Evolutionary conservation across 2,888 invertebrate species (phyloP).

Genomic region (Siphonodentalium dalli): DNA sequence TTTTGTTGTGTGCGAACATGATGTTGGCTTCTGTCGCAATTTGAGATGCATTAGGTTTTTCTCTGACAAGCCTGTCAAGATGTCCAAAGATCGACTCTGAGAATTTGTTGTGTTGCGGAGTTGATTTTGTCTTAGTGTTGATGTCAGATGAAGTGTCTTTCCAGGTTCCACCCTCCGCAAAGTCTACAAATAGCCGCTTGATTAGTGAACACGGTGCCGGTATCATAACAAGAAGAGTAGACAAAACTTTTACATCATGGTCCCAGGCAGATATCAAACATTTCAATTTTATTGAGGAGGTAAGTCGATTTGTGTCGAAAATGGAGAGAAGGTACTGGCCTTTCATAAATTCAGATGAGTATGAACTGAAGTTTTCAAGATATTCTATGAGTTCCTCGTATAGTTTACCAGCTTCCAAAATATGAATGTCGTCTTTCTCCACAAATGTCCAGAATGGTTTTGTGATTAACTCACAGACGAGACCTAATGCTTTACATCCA

Average conservation of each 20-base stretch:
- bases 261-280: slow-evolving; percentile 4
- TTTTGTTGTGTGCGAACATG: slow-evolving; percentile 22
- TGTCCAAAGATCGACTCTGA: slow-evolving; percentile 24
- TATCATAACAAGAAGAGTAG: not conserved
- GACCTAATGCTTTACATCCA: slow-evolving; percentile 11
- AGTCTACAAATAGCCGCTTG: slow-evolving; percentile 10
- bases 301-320: slow-evolving; percentile 6
- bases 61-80: slow-evolving; percentile 18
- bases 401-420: slow-evolving; percentile 7
- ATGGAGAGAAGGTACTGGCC: slow-evolving; percentile 4
- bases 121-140: not conserved
- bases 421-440: slow-evolving; percentile 6
- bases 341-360: slow-evolving; percentile 7
- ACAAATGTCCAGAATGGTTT: slow-evolving; percentile 13
- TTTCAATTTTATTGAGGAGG: not conserved
- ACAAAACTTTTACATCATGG: not conserved
- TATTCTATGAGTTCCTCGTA: slow-evolving; percentile 12
- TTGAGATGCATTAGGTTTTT: slow-evolving; percentile 16
- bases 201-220: not conserved
- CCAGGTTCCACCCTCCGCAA: slow-evolving; percentile 4
- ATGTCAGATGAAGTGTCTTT: not conserved
- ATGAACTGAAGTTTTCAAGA: slow-evolving; percentile 3
- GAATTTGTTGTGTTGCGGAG: slow-evolving; percentile 15
- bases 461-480: slow-evolving; percentile 16
- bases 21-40: slow-evolving; percentile 15